Evolutionary conservation across 2,888 invertebrate species (phyloP).

Genomic region (Oligia strigilis): DNA sequence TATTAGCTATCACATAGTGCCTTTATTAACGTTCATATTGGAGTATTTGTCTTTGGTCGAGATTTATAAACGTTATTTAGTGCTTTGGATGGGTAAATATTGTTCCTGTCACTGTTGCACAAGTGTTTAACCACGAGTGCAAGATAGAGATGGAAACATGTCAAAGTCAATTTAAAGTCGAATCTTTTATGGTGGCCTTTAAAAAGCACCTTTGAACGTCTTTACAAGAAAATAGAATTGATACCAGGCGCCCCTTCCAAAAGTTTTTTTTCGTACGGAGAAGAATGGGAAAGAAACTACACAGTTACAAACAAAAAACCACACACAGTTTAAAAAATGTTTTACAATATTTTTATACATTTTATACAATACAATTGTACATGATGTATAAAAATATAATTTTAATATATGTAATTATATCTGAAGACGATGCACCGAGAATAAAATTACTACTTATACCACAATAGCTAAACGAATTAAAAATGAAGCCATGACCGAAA

Average conservation of each 20-base stretch:
- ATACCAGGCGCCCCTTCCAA: background rate
- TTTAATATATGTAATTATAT: no score
- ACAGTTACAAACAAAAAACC: background rate
- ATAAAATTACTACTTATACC: no score
- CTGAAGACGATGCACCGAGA: no score
- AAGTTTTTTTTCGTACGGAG: background rate
- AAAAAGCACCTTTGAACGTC: background rate
- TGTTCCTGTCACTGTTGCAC: no score
- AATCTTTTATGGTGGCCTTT: background rate
- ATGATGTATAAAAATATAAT: no score
- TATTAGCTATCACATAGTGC: conserved; percentile 33
- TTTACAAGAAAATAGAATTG: background rate
- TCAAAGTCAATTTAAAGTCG: background rate
- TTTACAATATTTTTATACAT: background rate
- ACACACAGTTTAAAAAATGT: background rate
- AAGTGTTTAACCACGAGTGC: background rate
- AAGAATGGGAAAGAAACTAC: background rate
- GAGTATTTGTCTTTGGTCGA: background rate
- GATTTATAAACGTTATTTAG: background rate
- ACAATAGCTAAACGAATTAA: no score
- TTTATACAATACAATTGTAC: background rate
- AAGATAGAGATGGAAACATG: background rate
- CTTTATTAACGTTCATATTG: conserved; percentile 13
- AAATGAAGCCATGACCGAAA: no score
- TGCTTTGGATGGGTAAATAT: background rate